Conservation (phyloP, 2,797 vertebrate species). For the Falco columbarius region DNA sequence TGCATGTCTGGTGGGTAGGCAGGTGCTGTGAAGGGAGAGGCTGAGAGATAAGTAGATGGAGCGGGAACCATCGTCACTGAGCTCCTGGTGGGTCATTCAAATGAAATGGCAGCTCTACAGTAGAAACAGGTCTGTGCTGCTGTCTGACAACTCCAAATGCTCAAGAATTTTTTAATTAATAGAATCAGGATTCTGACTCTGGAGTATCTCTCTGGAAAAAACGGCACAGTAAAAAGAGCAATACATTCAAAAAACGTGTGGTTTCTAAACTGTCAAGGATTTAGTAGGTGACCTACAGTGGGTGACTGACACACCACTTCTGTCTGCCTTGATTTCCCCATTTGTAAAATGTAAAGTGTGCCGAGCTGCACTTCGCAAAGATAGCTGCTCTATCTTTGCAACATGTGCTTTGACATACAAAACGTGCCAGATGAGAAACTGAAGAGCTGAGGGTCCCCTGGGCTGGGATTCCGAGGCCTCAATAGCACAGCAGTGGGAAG, state of each 20-base stretch:
- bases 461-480: conserved; percentile 10
- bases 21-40: background rate
- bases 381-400: background rate
- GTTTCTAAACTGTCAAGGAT: background rate
- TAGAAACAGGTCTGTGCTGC: background rate
- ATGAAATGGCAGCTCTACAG: background rate
- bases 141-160: background rate
- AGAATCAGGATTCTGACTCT: background rate
- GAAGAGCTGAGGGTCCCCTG: conserved; percentile 40
- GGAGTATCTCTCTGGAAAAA: background rate
- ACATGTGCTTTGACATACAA: conserved; percentile 13
- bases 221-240: background rate
- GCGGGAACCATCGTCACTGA: background rate
- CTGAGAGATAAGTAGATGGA: background rate
- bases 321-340: conserved; percentile 25
- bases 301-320: background rate
- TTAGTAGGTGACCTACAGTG: background rate
- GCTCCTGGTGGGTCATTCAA: background rate
- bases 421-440: conserved; percentile 48
- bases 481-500: conserved; percentile 47
- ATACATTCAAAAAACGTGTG: background rate
- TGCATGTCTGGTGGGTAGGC: background rate
- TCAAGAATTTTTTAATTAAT: background rate
- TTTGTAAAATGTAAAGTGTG: background rate
- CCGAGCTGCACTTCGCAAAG: background rate